Evolutionary conservation across 2,888 invertebrate species (phyloP).

Genomic region (Drosophila suboccidentalis): DNA sequence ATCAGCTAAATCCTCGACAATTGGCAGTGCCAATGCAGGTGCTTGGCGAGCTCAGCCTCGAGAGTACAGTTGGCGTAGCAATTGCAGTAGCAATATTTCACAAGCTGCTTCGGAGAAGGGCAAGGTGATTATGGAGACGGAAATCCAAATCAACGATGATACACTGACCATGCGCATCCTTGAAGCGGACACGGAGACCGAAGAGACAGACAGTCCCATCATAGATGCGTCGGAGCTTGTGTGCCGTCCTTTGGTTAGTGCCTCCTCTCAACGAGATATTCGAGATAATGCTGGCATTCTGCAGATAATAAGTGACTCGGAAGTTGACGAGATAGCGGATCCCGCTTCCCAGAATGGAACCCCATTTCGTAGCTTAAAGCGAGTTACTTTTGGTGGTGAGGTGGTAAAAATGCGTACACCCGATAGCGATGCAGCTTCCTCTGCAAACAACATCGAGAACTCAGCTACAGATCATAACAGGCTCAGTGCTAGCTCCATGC

Average conservation of each 20-base stretch:
- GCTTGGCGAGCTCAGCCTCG: constrained; percentile 71
- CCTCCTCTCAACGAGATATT: constrained; percentile 54
- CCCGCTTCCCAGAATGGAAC: constrained; percentile 50
- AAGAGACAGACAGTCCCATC: constrained; percentile 81
- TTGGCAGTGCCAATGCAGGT: constrained; percentile 46
- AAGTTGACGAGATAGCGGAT: constrained; percentile 85
- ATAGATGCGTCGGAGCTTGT: constrained; percentile 63
- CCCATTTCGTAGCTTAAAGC: constrained; percentile 88
- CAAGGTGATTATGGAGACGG: constrained; percentile 92
- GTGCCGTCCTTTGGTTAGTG: constrained; percentile 83
- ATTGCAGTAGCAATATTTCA: constrained; percentile 47
- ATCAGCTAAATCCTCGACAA: constrained; percentile 26
- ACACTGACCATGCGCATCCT: constrained; percentile 94
- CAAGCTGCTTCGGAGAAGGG: constrained; percentile 85
- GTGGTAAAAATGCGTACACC: constrained; percentile 94
- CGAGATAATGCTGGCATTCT: constrained; percentile 85
- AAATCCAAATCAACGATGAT: constrained; percentile 92
- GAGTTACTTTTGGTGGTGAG: constrained; percentile 95
- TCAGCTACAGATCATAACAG: constrained; percentile 2
- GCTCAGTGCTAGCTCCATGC: not conserved
- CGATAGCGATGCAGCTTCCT: constrained; percentile 90
- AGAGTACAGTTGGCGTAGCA: constrained; percentile 80
- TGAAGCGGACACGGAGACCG: constrained; percentile 86
- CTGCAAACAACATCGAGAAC: constrained; percentile 63
- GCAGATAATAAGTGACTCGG: constrained; percentile 88